Evolutionary conservation across 2,113 vertebrate genomes (phyloP), one percentile per base, ranked within the genome.

Genomic region (Seriola rivoliana): DNA sequence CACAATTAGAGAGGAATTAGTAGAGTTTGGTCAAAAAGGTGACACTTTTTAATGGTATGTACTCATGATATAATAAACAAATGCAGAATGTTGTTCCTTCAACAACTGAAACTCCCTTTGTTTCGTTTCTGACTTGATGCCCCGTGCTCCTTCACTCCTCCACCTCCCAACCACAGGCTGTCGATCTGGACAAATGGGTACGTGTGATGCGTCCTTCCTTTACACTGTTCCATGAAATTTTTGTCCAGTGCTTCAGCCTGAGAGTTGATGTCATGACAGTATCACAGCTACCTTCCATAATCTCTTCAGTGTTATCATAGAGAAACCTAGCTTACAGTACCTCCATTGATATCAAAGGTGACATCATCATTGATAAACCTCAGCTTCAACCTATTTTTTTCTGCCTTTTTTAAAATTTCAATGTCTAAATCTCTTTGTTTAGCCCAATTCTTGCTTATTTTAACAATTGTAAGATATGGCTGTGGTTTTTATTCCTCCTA

Each of bases 151-250:
- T 64, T 63, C 34, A 23, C 72, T 75, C 36, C 64, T 10, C 38
- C 52, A 71, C 36, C 72, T 86, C 36, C 17, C 48, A 36, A 76
- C 40, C 48, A 17, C 16, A 96, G 95, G 95, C 94, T 25, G 94
- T 96, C 1, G 95, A 96, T 92, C 91, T 96, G 93, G 95, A 96
- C 90, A 96, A 96, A 94, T 96, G 95, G 95, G 95, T 96, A 94
- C 6, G 94, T 93, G 57, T 67, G 25, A 42, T 44, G 60, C 42
- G 57, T 57, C 36, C 8, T 63, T 50, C 10, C 2, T 4, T 55
- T 17, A 63, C 23, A 36, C 42, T 25, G 58, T 71, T 23, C 11
- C 36, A 13, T 4, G 2, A 38, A 25, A 8, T 63, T 13, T 32
- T 10, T 40, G 25, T 54, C 46, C 60, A 32, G 13, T 75, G 40